Evolutionary conservation across 2,888 invertebrate genomes (phyloP).

Genomic region (Rhagium mordax): DNA sequence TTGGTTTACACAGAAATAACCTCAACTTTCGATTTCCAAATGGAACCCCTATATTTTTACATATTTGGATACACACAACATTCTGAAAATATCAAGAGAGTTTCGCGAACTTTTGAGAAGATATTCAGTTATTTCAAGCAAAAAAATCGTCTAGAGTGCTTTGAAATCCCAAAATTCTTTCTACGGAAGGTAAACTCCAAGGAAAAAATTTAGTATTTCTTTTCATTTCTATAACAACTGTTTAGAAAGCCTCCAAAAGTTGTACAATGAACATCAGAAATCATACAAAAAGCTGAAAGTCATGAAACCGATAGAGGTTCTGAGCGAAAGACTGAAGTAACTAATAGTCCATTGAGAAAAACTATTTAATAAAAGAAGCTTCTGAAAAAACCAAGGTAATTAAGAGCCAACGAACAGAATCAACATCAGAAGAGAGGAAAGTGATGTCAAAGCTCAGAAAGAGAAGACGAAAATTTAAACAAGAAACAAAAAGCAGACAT

Average conservation of each 20-base stretch:
- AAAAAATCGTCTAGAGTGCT: no score
- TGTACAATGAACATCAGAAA: constrained; percentile 13
- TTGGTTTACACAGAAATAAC: no score
- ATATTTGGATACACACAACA: no score
- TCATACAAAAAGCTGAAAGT: constrained; percentile 9
- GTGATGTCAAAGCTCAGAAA: neutral
- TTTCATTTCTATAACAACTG: no score
- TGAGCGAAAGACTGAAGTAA: constrained; percentile 29
- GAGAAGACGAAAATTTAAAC: neutral
- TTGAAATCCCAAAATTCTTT: no score
- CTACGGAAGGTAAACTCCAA: no score
- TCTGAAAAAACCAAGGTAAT: constrained; percentile 36
- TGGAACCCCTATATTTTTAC: no score
- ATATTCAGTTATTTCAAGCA: no score
- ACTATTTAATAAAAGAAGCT: neutral
- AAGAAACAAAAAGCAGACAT: neutral
- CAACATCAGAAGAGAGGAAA: neutral
- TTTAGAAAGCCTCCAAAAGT: neutral
- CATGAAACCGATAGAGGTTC: constrained; percentile 25
- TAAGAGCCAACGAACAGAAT: constrained; percentile 42
- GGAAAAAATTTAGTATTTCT: no score
- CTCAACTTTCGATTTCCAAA: no score
- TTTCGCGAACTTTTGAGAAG: no score
- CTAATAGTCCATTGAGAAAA: neutral
- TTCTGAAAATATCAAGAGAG: no score